Evolutionary conservation across 2,888 invertebrate species (phyloP).

Genomic region (Pseudococcus viburni): DNA sequence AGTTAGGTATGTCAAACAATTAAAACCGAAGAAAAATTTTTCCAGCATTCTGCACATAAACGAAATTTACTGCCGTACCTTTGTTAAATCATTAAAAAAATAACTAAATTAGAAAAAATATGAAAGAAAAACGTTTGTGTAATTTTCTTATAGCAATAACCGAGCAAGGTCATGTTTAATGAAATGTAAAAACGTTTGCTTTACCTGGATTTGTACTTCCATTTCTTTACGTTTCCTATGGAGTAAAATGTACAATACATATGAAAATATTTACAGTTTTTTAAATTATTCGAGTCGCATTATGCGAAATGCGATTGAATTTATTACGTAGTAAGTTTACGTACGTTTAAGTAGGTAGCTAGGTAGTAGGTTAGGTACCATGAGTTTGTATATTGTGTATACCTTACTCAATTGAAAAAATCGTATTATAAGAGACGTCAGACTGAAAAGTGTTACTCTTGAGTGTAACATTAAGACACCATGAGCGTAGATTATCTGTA

Average conservation of each 20-base stretch:
- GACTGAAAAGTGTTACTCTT: not conserved
- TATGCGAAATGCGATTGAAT: not conserved
- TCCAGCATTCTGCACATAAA: not conserved
- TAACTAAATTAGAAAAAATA: not conserved
- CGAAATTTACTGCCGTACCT: not conserved
- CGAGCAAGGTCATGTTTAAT: constrained; percentile 26
- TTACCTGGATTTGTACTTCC: not conserved
- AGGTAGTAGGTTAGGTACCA: too few relatives aligned
- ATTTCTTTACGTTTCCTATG: not conserved
- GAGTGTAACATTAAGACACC: not conserved
- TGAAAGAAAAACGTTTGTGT: not conserved
- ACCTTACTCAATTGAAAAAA: too few relatives aligned
- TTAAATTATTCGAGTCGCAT: not conserved
- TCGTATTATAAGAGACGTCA: not conserved
- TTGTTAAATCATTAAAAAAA: not conserved
- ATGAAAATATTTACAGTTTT: constrained; percentile 1
- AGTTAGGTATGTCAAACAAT: not conserved
- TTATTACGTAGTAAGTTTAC: too few relatives aligned
- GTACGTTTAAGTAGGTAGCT: too few relatives aligned
- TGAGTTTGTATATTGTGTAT: too few relatives aligned
- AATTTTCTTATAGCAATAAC: constrained; percentile 22
- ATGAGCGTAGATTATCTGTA: not conserved
- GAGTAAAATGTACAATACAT: not conserved
- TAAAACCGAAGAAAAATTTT: not conserved
- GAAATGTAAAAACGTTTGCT: not conserved